Percentiles rank a stretch among this genome's conserved stretches.
Evolutionary conservation across 2,113 vertebrate species (phyloP).

Genomic region (Ailurus styani): DNA sequence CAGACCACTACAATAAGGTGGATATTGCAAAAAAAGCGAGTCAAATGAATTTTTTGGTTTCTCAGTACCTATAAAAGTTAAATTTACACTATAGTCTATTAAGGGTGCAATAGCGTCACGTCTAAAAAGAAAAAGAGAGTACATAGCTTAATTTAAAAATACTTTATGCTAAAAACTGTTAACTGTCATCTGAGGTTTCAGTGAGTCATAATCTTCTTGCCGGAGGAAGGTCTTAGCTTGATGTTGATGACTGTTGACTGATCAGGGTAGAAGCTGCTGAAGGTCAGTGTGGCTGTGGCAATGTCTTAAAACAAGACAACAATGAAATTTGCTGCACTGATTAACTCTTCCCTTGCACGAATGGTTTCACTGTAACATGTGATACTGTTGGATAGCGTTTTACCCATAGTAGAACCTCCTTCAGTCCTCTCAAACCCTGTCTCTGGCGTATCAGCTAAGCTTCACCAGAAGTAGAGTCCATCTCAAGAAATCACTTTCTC

Average conservation of each 20-base stretch:
- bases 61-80: background rate
- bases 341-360: background rate
- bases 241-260: background rate
- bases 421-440: background rate
- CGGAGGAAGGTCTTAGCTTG: background rate
- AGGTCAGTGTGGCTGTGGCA: background rate
- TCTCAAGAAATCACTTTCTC: background rate
- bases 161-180: background rate
- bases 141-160: background rate
- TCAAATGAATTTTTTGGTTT: background rate
- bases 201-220: background rate
- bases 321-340: background rate
- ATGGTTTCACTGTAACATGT: background rate
- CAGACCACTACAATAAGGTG: background rate
- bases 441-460: background rate
- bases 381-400: background rate
- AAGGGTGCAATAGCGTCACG: background rate
- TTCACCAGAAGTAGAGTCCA: background rate
- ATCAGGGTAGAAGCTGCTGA: background rate
- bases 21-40: background rate
- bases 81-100: background rate
- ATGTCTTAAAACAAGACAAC: background rate
- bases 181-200: background rate
- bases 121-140: background rate
- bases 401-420: background rate